Evolutionary conservation across 2,888 invertebrate genomes (phyloP).

Genomic region (Cordilura impudica): DNA sequence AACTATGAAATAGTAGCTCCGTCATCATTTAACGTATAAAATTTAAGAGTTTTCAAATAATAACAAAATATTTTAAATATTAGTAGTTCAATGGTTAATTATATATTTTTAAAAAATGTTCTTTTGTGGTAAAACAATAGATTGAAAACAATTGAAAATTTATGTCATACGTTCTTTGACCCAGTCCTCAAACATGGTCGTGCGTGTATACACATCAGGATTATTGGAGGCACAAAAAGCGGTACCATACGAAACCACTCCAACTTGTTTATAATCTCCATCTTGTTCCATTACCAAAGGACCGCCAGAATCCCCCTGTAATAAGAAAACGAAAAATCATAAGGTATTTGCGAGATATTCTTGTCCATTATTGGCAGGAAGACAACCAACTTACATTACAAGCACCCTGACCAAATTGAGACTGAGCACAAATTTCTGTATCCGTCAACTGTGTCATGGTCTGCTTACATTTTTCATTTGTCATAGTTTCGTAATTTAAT

Average conservation of each 20-base stretch:
- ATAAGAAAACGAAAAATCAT: not conserved
- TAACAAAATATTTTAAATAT: no score
- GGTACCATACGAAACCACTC: constrained; percentile 77
- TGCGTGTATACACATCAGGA: constrained; percentile 76
- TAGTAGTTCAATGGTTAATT: no score
- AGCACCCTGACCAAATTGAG: constrained; percentile 75
- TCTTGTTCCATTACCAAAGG: constrained; percentile 74
- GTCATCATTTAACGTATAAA: no score
- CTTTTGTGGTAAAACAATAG: constrained; percentile 19
- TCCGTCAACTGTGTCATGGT: constrained; percentile 73
- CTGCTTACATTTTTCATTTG: constrained; percentile 71
- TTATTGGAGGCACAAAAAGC: constrained; percentile 74
- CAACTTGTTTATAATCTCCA: constrained; percentile 72
- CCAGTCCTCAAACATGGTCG: constrained; percentile 75
- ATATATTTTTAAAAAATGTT: no score
- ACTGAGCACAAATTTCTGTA: constrained; percentile 76
- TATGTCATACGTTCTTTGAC: constrained; percentile 70
- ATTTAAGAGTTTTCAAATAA: no score
- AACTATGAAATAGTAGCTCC: no score
- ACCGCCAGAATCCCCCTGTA: constrained; percentile 77
- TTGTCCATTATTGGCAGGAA: not conserved
- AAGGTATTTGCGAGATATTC: not conserved
- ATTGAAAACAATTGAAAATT: not conserved
- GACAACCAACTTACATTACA: constrained; percentile 77
- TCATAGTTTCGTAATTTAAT: constrained; percentile 72